Base-by-base conservation (phyloP, 2,797 vertebrate genomes). In the Balearica regulorum region DNA sequence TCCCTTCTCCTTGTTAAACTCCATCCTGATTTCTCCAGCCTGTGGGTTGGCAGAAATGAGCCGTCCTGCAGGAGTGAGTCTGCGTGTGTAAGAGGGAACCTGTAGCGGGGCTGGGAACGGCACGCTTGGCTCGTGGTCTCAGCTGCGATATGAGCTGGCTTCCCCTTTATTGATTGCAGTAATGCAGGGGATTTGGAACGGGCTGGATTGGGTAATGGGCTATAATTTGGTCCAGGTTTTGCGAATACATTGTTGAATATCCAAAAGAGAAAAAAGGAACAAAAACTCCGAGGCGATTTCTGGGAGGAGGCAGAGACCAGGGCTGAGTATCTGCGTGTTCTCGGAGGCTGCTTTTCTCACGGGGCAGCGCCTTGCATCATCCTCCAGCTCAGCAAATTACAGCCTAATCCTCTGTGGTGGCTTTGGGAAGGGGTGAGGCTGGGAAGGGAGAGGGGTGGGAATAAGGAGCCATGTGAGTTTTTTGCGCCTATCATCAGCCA, bases 161-260 rank as follows among this genome's bases (percentile, higher is more conserved):
- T 93, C 89, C 90, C 37, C 18, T 93, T 58, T 71, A 93, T 37
- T 96, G 96, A 96, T 87, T 96, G 90, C 87, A 95, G 97, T 93
- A 97, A 94, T 88, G 94, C 94, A 13, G 60, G 87, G 96, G 94
- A 97, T 97, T 97, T 97, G 96, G 82, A 97, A 80, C 4, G 54
- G 94, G 88, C 90, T 84, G 61, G 68, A 13, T 53, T 90, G 92
- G 94, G 93, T 95, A 96, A 97, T 93, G 94, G 96, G 89, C 94
- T 93, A 41, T 97, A 96, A 98, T 97, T 97, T 83, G 78, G 91
- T 96, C 96, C 96, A 97, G 96, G 94, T 95, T 98, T 97, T 65
- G 24, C n/a, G 16, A 91, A 94, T 87, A 70, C 43, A 44, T 86
- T 85, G 90, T 89, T 93, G 86, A 94, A 84, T 93, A 96, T 70